phyloP scores from a whole-genome alignment of 2,888 invertebrate genomes.

The Syritta pipiens region DNA sequence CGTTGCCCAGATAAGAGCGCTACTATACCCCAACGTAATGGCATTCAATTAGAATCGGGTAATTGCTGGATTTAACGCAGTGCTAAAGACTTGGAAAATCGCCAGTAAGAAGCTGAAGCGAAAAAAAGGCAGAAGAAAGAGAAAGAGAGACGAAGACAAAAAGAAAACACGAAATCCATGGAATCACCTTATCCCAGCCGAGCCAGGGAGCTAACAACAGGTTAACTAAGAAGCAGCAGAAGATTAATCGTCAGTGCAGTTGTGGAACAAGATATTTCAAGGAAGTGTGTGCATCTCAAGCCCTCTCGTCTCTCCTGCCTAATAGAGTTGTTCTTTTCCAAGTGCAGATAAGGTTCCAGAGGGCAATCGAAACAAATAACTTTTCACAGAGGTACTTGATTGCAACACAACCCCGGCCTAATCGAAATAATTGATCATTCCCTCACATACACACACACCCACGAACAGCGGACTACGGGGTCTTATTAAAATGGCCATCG shows the following conservation, averaged over 20 bases:
- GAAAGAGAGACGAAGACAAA: neutral
- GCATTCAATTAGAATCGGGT: conserved; percentile 69
- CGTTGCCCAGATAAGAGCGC: conserved; percentile 57
- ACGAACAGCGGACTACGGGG: neutral
- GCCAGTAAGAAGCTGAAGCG: conserved; percentile 39
- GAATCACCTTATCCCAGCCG: conserved; percentile 23
- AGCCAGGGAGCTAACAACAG: conserved; percentile 52
- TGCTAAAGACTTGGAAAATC: conserved; percentile 67
- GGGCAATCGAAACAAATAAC: conserved; percentile 61
- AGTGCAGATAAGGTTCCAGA: conserved; percentile 36
- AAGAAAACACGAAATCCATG: conserved; percentile 33
- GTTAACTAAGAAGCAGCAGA: conserved; percentile 29
- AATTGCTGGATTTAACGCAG: conserved; percentile 68
- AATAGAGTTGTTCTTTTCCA: conserved; percentile 63
- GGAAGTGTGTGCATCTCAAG: conserved; percentile 40
- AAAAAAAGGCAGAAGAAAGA: neutral
- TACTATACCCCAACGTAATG: conserved; percentile 48
- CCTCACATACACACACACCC: conserved; percentile 7
- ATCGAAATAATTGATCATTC: conserved; percentile 49
- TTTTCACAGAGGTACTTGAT: conserved; percentile 53
- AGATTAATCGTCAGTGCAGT: conserved; percentile 62
- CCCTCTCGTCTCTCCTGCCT: conserved; percentile 8
- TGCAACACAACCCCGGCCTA: conserved; percentile 42
- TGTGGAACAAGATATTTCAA: conserved; percentile 55
- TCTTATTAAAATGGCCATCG: conserved; percentile 45